These are phyloP conservation scores for Pardalotus punctatus DNA, from an alignment of 2,113 vertebrate species.

Conservation along the genomic window DNA sequence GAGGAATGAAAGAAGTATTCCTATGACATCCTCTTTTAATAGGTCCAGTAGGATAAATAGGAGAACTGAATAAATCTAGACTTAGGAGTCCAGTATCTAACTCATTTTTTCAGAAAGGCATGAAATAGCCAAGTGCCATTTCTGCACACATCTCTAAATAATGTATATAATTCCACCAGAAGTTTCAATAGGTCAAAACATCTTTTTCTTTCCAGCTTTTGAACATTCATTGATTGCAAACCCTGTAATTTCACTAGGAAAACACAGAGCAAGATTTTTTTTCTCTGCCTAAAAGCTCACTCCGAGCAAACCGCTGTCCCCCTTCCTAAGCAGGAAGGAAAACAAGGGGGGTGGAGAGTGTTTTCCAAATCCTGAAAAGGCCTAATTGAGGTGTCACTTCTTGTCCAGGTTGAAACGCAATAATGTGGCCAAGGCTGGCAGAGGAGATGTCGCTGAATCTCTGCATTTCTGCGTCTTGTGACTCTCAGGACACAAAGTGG, in stretches of 20 bases:
- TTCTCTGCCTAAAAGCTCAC: neutral
- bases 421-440: neutral
- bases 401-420: neutral
- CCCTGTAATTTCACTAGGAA: neutral
- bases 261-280: neutral
- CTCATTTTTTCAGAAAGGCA: neutral
- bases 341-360: neutral
- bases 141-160: neutral
- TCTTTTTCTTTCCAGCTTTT: neutral
- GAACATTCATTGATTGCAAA: neutral
- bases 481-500: neutral
- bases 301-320: neutral
- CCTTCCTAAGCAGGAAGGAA: neutral
- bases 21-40: neutral
- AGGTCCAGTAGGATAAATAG: neutral
- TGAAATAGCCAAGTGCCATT: neutral
- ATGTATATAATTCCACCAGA: neutral
- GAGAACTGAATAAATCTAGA: neutral
- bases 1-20: neutral
- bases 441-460: neutral
- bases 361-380: neutral
- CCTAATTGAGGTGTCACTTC: neutral
- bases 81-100: neutral
- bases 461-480: neutral
- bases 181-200: neutral